Percentiles rank a stretch among this genome's conserved stretches.
Evolutionary conservation across 2,113 vertebrate species (phyloP).

Genomic region (Paradoxurus hermaphroditus): DNA sequence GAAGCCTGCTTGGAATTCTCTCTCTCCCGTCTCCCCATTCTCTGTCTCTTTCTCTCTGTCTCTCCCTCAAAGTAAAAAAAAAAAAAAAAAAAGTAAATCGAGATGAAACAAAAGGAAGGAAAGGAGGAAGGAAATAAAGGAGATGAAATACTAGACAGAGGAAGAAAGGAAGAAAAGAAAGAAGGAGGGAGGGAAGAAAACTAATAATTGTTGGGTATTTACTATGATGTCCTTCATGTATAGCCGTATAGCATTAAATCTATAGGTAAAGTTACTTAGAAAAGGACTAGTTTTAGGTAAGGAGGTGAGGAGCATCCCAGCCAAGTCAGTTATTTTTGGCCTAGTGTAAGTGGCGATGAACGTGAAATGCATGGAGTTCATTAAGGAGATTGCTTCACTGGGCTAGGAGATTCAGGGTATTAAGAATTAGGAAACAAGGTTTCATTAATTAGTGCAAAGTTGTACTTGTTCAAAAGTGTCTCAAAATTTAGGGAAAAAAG

Average conservation of each 20-base stretch:
- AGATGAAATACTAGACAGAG: no score
- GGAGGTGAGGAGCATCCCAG: neutral
- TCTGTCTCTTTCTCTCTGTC: no score
- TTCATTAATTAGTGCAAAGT: neutral
- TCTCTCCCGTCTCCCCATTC: no score
- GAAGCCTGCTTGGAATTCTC: no score
- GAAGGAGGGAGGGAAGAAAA: neutral
- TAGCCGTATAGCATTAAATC: neutral
- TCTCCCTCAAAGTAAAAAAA: no score
- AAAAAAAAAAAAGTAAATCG: neutral
- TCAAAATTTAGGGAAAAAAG: neutral
- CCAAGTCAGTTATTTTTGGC: neutral
- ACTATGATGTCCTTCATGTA: neutral
- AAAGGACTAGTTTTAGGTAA: neutral
- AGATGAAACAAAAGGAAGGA: neutral
- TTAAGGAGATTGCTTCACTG: neutral
- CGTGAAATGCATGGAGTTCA: neutral
- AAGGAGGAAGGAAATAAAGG: neutral
- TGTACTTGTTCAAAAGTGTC: neutral
- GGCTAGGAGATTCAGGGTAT: neutral
- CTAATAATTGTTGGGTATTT: neutral
- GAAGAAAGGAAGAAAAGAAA: neutral
- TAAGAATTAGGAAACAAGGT: neutral
- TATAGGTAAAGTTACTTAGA: neutral
- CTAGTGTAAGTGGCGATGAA: accelerated